phyloP scores from a whole-genome alignment of 1,140 invertebrate genomes.

The Procambarus virginalis region DNA sequence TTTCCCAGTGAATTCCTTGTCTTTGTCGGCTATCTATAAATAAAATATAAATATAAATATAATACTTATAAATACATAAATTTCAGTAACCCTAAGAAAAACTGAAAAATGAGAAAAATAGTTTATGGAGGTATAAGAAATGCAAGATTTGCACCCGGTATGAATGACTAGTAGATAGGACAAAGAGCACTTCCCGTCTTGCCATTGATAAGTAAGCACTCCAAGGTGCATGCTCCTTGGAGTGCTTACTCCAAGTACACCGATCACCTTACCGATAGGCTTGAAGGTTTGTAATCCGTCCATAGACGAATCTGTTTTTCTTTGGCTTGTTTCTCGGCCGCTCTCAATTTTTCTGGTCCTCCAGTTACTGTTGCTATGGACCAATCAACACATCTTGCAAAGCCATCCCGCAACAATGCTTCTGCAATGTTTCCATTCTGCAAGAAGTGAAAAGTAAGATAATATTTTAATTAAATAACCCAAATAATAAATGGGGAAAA shows the following conservation, averaged over 20 bases:
- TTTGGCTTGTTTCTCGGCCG: slow-evolving; percentile 91
- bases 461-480: too few species aligned
- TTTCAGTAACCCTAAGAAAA: too few species aligned
- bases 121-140: too few species aligned
- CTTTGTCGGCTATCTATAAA: slow-evolving; percentile 82
- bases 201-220: too few species aligned
- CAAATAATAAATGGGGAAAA: too few species aligned
- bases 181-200: too few species aligned
- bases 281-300: slow-evolving; percentile 82
- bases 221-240: too few species aligned
- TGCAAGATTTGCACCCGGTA: too few species aligned
- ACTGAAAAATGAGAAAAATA: too few species aligned
- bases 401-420: slow-evolving; percentile 90
- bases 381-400: slow-evolving; percentile 98
- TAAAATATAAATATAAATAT: not conserved
- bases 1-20: slow-evolving; percentile 88
- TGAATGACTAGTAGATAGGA: too few species aligned
- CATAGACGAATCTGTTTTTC: slow-evolving; percentile 89
- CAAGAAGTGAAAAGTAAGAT: slow-evolving; percentile 69
- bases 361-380: slow-evolving; percentile 90
- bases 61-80: not conserved
- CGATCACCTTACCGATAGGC: slow-evolving; percentile 55
- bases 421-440: slow-evolving; percentile 96
- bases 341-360: slow-evolving; percentile 87
- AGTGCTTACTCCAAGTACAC: too few species aligned